Percentiles rank a stretch among this genome's conserved stretches.
These are phyloP conservation scores for Plusia festucae DNA, from an alignment of 2,888 invertebrate species.

Conservation along the genomic window DNA sequence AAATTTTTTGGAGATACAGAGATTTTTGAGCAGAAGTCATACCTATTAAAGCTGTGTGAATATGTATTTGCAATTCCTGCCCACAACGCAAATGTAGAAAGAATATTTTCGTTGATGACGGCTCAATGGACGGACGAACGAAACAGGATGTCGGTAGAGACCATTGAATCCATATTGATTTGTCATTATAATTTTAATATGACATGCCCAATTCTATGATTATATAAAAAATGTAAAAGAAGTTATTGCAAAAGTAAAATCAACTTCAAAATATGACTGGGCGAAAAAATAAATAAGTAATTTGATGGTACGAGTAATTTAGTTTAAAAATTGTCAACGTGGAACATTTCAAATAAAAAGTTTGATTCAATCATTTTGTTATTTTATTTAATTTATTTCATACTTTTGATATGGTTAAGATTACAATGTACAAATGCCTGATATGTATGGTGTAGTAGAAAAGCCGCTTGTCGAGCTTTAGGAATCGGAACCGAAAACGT, in stretches of 20 bases:
- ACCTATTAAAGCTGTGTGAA: not conserved
- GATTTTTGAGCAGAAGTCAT: not conserved
- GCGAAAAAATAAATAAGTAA: no score
- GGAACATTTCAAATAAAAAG: no score
- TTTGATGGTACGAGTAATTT: no score
- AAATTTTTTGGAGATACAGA: not conserved
- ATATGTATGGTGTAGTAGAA: no score
- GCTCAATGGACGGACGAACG: not conserved
- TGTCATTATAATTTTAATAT: not conserved
- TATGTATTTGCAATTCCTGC: not conserved
- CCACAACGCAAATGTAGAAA: not conserved
- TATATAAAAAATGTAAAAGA: not conserved
- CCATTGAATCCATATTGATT: not conserved
- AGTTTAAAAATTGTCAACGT: no score
- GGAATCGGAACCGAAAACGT: no score
- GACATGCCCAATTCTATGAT: not conserved
- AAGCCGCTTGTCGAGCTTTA: no score
- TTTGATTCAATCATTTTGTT: no score
- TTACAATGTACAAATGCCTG: no score
- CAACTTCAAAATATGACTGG: not conserved
- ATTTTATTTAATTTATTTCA: no score
- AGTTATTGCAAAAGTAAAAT: not conserved
- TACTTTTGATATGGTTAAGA: no score
- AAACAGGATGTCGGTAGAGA: not conserved
- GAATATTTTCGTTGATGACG: not conserved